Base-by-base conservation (phyloP, 2,797 vertebrate species). In the Enteromius afrohamiltoni region DNA sequence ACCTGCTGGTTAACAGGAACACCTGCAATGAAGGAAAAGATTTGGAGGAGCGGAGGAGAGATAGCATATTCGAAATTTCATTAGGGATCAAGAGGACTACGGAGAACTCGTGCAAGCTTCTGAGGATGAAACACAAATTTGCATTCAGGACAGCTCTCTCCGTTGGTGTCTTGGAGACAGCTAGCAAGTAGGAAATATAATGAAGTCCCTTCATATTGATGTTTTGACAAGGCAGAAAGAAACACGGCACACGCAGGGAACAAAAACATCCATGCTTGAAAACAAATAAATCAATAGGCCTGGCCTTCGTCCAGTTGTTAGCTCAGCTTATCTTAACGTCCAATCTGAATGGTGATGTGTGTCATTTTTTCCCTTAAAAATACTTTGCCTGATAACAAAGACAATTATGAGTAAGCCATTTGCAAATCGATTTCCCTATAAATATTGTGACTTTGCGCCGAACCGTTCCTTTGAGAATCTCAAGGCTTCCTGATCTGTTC, bases 41-140 rank as follows among this genome's bases (percentile, higher is more conserved):
- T 79, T 86, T 78, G 86, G 78, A 65, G 73, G 53, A 88, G 87
- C 83, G 86, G 83, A 77, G 64, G 65, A 70, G 86, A 86, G 83
- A 89, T 81, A 86, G 73, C 82, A 82, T 76, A 87, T 84, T 90
- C 86, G 86, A 73, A 87, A 91, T 90, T 90, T 91, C 87, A 90
- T 91, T 86, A 88, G 86, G 87, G 89, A 90, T 88, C 85, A 85
- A 86, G 86, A 88, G 85, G 89, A 88, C 86, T 85, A 75, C 79
- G 82, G 85, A 85, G 85, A 70, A 84, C 69, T 86, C 65, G 17
- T 81, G 64, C 80, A 76, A 85, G 84, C 80, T 84, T 42, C 80
- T 77, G 55, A 87, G 65, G 29, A 68, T 77, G 74, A 75, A 73
- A 65, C 64, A 70, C 78, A 70, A 83, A 89, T 87, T 84, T 84